Evolutionary conservation across 1,140 invertebrate species (phyloP), one percentile per base, ranked within the genome.

Genomic region (Dreissena rostriformis): DNA sequence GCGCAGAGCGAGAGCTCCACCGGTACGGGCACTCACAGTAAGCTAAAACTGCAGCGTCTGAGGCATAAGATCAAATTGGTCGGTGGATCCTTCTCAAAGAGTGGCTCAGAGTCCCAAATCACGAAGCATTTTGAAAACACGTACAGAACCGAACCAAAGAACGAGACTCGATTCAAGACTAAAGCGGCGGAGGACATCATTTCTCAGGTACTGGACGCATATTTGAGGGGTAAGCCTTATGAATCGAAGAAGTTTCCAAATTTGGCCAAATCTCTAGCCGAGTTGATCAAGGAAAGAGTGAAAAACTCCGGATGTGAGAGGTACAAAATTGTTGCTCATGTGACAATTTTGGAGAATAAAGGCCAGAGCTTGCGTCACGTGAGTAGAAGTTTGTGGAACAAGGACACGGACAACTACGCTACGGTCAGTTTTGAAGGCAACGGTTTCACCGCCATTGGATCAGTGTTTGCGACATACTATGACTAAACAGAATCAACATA

Each of bases 341-440:
- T 92, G 14, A 82, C 86, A 19, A 78, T 91, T 14, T 77, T 88
- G 19, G 82, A 92, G 66, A 89, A 90, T 73, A 84, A 85, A n/a
- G 87, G 85, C 29, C 89, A 91, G 67, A 86, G 88, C 65, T 65
- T 88, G 55, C 86, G 88, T 15, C 76, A 87, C 51, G 88, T 88
- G 57, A 90, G 88, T 70, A 67, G 91, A 14, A 90, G 90, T 75
- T 76, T 92, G 72, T 92, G 91, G 91, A 88, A 90, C 74, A 81
- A 86, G 7, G 74, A 86, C 10, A 63, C 73, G 5, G 91, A 92
- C 82, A 90, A 90, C 74, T 90, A 87, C 71, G 90, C 90, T 19
- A 88, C 88, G 15, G 84, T 88, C 10, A 85, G 86, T 2, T 91
- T 83, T 79, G 87, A 89, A 81, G 88, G 86, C 8, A 84, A 82